These are phyloP conservation scores for Carduelis carduelis DNA, from an alignment of 2,797 vertebrate species.

Conservation along the genomic window DNA sequence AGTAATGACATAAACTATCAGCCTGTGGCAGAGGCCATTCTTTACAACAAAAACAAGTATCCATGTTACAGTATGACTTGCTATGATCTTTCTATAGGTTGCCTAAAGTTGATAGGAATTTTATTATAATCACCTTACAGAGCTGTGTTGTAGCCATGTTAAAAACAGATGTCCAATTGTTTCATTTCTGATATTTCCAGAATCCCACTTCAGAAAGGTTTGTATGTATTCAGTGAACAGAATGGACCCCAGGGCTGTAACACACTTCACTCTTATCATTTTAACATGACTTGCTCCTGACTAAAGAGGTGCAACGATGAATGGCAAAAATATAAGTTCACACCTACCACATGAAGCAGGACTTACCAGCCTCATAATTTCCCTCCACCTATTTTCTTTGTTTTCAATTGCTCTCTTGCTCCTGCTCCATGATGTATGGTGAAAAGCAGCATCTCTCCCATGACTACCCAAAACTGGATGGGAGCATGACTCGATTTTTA, in stretches of 20 bases:
- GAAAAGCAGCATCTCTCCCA: background rate
- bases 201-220: background rate
- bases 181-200: background rate
- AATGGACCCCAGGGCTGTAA: background rate
- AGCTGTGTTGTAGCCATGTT: background rate
- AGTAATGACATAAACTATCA: background rate
- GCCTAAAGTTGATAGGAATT: background rate
- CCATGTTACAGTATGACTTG: background rate
- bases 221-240: background rate
- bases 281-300: background rate
- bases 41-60: background rate
- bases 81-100: background rate
- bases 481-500: background rate
- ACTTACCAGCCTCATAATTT: background rate
- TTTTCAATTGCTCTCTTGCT: background rate
- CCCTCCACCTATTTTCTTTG: background rate
- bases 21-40: background rate
- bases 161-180: background rate
- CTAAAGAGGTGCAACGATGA: background rate
- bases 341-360: background rate
- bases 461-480: background rate
- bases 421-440: rapidly evolving
- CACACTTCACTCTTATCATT: background rate
- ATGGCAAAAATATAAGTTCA: background rate
- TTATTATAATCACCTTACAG: background rate